phyloP scores from a whole-genome alignment of 2,888 invertebrate species.

The Troides oblongomaculatus region DNA sequence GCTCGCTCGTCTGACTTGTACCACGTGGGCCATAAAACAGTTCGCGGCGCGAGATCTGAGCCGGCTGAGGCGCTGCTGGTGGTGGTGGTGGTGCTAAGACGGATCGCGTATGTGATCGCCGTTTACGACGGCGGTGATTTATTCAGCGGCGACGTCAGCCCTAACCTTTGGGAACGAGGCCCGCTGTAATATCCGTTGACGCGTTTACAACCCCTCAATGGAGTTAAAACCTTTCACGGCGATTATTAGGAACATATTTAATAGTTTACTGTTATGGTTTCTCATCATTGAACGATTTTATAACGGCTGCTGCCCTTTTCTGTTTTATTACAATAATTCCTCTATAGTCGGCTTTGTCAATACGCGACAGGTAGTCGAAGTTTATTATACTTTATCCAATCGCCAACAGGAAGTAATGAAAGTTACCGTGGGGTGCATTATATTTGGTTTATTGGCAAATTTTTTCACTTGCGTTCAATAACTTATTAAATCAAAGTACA shows the following conservation, averaged over 20 bases:
- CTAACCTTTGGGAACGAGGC: slow-evolving; percentile 29
- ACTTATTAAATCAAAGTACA: too few relatives aligned
- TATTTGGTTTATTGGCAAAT: too few relatives aligned
- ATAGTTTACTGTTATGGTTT: slow-evolving; percentile 3
- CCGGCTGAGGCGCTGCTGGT: slow-evolving; percentile 47
- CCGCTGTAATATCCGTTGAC: slow-evolving; percentile 28
- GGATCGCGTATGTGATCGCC: slow-evolving; percentile 57
- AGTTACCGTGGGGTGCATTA: too few relatives aligned
- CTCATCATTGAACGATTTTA: too few relatives aligned
- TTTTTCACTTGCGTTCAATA: too few relatives aligned
- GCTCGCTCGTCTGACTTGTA: slow-evolving; percentile 34
- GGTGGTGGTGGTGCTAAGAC: slow-evolving; percentile 64
- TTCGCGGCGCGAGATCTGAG: slow-evolving; percentile 54
- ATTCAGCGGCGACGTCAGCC: slow-evolving; percentile 36
- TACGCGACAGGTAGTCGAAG: too few relatives aligned
- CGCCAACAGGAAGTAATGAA: too few relatives aligned
- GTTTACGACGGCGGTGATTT: slow-evolving; percentile 61
- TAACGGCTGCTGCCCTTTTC: too few relatives aligned
- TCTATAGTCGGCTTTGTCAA: too few relatives aligned
- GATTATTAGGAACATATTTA: slow-evolving; percentile 24
- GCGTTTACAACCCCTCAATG: slow-evolving; percentile 30
- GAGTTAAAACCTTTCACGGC: slow-evolving; percentile 25
- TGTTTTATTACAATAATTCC: too few relatives aligned
- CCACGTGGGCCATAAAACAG: slow-evolving; percentile 55
- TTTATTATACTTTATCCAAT: too few relatives aligned